These are phyloP conservation scores for Saccopteryx leptura DNA, from an alignment of 2,113 vertebrate genomes.

Conservation along the genomic window DNA sequence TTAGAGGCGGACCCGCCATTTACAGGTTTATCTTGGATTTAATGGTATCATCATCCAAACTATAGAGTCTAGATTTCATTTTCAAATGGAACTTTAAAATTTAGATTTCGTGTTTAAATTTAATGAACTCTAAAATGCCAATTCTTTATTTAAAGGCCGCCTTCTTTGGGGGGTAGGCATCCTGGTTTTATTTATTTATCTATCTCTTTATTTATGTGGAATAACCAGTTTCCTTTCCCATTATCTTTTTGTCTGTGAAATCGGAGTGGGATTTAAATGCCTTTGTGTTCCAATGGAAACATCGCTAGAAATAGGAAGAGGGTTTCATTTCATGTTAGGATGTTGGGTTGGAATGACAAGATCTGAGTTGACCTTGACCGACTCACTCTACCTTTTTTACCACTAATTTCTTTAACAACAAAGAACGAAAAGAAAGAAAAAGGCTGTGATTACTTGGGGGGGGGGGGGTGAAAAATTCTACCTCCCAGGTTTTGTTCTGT, in stretches of 20 bases:
- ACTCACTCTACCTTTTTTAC: not conserved
- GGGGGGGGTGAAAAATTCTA: not conserved
- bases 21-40: not conserved
- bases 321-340: not conserved
- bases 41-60: not conserved
- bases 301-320: not conserved
- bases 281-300: not conserved
- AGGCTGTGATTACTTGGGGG: not conserved
- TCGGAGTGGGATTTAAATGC: conserved; percentile 27
- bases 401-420: not conserved
- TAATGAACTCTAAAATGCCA: conserved; percentile 48
- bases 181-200: not conserved
- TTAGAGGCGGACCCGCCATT: not conserved
- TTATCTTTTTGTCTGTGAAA: conserved; percentile 6
- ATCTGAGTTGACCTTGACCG: conserved; percentile 7
- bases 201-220: not conserved
- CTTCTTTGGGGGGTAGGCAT: not conserved
- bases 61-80: conserved; percentile 46
- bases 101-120: conserved; percentile 42
- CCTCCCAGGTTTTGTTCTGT: not conserved
- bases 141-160: conserved; percentile 9
- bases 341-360: not conserved
- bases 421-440: not conserved
- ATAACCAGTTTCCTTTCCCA: conserved; percentile 28
- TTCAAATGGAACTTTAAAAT: not conserved